Evolutionary conservation across 2,888 invertebrate genomes (phyloP), one percentile per base, ranked within the genome.

Genomic region (Andrena marginata): DNA sequence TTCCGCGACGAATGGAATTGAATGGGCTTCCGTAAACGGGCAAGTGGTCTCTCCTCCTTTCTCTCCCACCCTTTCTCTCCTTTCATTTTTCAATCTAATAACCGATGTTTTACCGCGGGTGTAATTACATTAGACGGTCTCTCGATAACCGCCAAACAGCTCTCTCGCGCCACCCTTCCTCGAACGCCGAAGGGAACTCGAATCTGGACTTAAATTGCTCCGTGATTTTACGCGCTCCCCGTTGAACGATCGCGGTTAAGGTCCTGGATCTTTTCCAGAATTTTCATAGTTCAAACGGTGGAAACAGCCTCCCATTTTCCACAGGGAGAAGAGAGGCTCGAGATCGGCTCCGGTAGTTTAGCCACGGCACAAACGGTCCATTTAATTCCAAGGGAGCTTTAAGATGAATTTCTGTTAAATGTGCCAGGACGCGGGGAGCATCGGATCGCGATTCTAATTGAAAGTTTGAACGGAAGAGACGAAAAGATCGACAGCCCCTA

Each of bases 1-100:
- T 89, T 87, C 85, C 89, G 80, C 89, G 80, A 80, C 86, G 87
- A 87, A 85, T 85, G 86, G 85, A 86, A 89, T 87, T 89, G 87
- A 89, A 89, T 85, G 88, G 80, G 77, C 80, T 13, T 84, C 82
- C 75, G 80, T 85, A 84, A 88, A 83, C 82, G 89, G 60, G 78
- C 70, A 83, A 83, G 85, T 82, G 84, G 73, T 82, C 82, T 87
- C 87, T 87, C n/a, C 33, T 35, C 29, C 3, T 20, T 7, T 8
- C 23, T 10, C 56, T 1, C 56, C 20, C 3, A 1, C 56, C 26
- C 23, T 10, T 10, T 23, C 23, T 23, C 56, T 56, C 23, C 31
- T n/a, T 3, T 31, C 31, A 31, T 33, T 60, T 60, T 60, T 20
- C 77, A 87, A 86, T 88, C 80, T 88, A 85, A 88, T 87, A 82